phyloP scores from a whole-genome alignment of 2,797 vertebrate genomes.

The Centroberyx gerrardi region DNA sequence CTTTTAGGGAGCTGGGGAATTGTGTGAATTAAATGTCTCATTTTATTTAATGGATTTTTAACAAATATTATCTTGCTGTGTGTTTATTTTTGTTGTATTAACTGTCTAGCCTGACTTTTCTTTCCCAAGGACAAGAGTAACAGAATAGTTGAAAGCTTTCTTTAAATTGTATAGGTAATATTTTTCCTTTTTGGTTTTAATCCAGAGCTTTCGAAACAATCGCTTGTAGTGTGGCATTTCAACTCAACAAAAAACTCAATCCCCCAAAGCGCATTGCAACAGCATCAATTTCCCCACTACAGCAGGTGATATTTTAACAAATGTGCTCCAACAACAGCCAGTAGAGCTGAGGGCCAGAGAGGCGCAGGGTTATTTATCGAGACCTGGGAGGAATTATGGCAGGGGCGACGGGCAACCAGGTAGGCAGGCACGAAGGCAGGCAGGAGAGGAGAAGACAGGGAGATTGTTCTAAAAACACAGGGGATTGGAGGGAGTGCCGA shows the following conservation, averaged over 20 bases:
- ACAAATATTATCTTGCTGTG: slow-evolving; percentile 58
- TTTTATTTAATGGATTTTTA: slow-evolving; percentile 69
- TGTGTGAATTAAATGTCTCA: slow-evolving; percentile 69
- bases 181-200: slow-evolving; percentile 46
- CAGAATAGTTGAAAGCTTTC: slow-evolving; percentile 21
- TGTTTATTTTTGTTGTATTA: slow-evolving; percentile 45
- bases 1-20: slow-evolving; percentile 50
- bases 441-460: slow-evolving; percentile 72
- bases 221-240: slow-evolving; percentile 76
- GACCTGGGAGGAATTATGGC: slow-evolving; percentile 86
- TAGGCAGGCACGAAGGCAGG: slow-evolving; percentile 70
- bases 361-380: slow-evolving; percentile 89
- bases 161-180: slow-evolving; percentile 18
- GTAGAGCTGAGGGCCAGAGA: slow-evolving; percentile 80
- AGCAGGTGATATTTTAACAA: slow-evolving; percentile 91
- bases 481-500: slow-evolving; percentile 75
- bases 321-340: slow-evolving; percentile 85
- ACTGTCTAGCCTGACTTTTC: slow-evolving; percentile 44
- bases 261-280: slow-evolving; percentile 79
- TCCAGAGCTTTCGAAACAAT: slow-evolving; percentile 65
- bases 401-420: slow-evolving; percentile 83
- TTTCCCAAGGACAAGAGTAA: slow-evolving; percentile 24
- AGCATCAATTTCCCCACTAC: slow-evolving; percentile 89
- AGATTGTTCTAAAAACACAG: slow-evolving; percentile 79
- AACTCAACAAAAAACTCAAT: slow-evolving; percentile 68